Conservation (phyloP, 2,888 invertebrate genomes). For the Labia minor region DNA sequence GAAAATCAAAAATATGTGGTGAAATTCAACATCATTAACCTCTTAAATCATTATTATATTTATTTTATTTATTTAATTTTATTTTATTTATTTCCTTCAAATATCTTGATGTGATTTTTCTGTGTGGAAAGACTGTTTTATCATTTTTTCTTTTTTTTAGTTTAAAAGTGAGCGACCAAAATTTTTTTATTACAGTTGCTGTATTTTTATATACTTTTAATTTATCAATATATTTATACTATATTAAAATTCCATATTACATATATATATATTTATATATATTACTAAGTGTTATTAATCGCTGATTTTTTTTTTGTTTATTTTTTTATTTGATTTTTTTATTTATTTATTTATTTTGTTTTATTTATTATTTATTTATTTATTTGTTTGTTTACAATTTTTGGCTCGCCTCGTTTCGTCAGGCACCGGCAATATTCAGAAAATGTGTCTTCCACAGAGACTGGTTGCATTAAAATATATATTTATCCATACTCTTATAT, state of each 20-base stretch:
- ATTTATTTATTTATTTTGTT: neutral
- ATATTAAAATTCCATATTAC: too few relatives aligned
- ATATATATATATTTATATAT: too few relatives aligned
- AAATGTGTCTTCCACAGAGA: constrained; percentile 71
- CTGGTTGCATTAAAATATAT: constrained; percentile 30
- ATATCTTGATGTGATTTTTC: constrained; percentile 13
- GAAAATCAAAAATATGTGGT: too few relatives aligned
- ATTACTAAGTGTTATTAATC: too few relatives aligned
- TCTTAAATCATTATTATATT: neutral
- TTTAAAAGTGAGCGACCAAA: neutral
- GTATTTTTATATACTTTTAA: constrained; percentile 17
- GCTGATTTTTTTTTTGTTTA: constrained; percentile 18
- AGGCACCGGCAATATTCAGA: constrained; percentile 47
- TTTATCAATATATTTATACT: too few relatives aligned
- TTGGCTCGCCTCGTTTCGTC: neutral
- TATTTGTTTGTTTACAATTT: neutral
- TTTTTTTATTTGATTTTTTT: constrained; percentile 19
- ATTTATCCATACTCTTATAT: too few relatives aligned
- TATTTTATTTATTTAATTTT: too few relatives aligned
- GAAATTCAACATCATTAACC: too few relatives aligned
- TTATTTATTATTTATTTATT: constrained; percentile 14
- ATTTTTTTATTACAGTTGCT: constrained; percentile 18
- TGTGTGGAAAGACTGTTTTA: constrained; percentile 13
- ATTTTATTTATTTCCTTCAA: neutral
- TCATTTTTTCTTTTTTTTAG: too few relatives aligned